Evolutionary conservation across 2,888 invertebrate genomes (phyloP).

Genomic region (Orthosia gracilis): DNA sequence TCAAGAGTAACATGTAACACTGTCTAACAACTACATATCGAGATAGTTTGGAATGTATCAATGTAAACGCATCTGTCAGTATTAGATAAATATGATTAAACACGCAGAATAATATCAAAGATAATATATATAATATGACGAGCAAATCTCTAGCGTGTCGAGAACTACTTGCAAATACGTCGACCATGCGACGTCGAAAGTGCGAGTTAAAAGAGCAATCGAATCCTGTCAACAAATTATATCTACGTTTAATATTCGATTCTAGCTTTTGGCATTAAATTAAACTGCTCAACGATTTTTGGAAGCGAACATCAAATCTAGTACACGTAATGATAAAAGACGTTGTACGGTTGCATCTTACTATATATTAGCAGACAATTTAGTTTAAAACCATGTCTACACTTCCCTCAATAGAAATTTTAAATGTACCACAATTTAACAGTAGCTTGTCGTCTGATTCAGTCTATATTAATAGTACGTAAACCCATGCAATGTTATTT

Average conservation of each 20-base stretch:
- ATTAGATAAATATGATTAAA: conserved; percentile 46
- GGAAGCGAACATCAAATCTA: conserved; percentile 67
- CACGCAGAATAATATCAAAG: conserved; percentile 55
- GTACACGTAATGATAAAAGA: conserved; percentile 56
- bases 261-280: conserved; percentile 82
- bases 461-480: conserved; percentile 60
- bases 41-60: conserved; percentile 67
- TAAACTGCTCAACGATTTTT: conserved; percentile 61
- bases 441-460: conserved; percentile 50
- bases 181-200: conserved; percentile 31
- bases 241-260: conserved; percentile 60
- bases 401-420: conserved; percentile 44
- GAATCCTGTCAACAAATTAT: conserved; percentile 44
- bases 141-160: conserved; percentile 50
- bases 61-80: conserved; percentile 62
- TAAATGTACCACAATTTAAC: conserved; percentile 49
- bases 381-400: conserved; percentile 37
- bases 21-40: conserved; percentile 58
- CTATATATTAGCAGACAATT: conserved; percentile 46
- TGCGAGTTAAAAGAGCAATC: conserved; percentile 49
- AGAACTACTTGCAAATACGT: conserved; percentile 35
- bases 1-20: conserved; percentile 45
- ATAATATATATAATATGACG: conserved; percentile 46
- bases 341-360: conserved; percentile 35
- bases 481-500: conserved; percentile 49